Percentiles rank a stretch among this genome's conserved stretches.
These are phyloP conservation scores for Tenthredo notha DNA, from an alignment of 2,888 invertebrate genomes.

Conservation along the genomic window DNA sequence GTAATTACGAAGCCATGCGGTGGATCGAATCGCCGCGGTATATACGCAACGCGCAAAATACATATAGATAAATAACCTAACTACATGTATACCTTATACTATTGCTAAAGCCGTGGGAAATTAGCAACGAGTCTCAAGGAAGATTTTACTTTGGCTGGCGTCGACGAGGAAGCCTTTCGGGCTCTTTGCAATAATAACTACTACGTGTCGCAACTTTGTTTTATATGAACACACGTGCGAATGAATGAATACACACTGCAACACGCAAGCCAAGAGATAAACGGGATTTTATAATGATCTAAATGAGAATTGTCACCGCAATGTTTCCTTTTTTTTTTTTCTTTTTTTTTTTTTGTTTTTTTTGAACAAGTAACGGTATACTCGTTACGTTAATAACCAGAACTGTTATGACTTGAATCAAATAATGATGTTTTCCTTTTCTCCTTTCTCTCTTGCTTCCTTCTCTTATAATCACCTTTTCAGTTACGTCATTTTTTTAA, in stretches of 20 bases:
- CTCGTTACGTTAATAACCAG: neutral
- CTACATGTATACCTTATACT: neutral
- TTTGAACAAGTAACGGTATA: neutral
- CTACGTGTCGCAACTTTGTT: constrained; percentile 31
- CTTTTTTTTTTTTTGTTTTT: neutral
- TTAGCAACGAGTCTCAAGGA: constrained; percentile 33
- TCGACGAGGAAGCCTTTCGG: constrained; percentile 10
- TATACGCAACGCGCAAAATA: constrained; percentile 28
- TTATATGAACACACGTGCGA: constrained; percentile 25
- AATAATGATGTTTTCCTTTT: neutral
- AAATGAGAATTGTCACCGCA: constrained; percentile 32
- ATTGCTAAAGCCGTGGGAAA: constrained; percentile 41
- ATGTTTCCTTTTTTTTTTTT: neutral
- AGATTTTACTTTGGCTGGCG: neutral
- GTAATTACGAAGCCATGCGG: constrained; percentile 42
- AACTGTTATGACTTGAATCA: neutral
- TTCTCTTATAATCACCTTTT: neutral
- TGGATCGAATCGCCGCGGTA: constrained; percentile 30
- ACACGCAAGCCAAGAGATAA: neutral
- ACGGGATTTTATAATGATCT: constrained; percentile 27
- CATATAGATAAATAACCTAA: constrained; percentile 12
- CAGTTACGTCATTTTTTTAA: neutral
- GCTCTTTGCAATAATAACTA: neutral
- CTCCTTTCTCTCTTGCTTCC: neutral
- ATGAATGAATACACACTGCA: neutral